phyloP scores from a whole-genome alignment of 1,140 invertebrate species.

The Drosophila murphyi region DNA sequence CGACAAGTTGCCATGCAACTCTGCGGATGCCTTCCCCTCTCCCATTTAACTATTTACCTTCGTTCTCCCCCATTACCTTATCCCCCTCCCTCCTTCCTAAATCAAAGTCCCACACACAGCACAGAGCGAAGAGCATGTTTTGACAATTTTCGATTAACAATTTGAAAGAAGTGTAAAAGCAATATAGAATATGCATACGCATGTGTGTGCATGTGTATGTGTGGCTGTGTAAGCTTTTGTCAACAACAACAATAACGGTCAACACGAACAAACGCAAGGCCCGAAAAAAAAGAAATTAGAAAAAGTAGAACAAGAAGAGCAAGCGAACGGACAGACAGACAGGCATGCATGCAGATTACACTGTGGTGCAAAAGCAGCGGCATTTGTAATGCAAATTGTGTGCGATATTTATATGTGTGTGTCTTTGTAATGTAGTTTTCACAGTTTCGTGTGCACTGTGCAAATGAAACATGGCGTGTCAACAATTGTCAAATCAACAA shows the following conservation, averaged over 20 bases:
- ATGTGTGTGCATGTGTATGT: not conserved
- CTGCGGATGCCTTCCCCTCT: slow-evolving; percentile 7
- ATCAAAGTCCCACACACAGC: no score
- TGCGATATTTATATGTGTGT: slow-evolving; percentile 18
- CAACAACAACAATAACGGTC: slow-evolving; percentile 51
- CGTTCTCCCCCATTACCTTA: not conserved
- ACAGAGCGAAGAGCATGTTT: not conserved
- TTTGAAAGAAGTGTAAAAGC: slow-evolving; percentile 40
- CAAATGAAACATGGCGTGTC: slow-evolving; percentile 59
- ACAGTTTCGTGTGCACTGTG: slow-evolving; percentile 36
- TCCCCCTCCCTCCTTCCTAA: no score
- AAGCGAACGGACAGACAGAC: not conserved
- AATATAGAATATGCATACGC: slow-evolving; percentile 11
- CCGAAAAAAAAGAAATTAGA: slow-evolving; percentile 8
- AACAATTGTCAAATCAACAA: slow-evolving; percentile 76
- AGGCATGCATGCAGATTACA: slow-evolving; percentile 30
- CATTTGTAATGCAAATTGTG: slow-evolving; percentile 25
- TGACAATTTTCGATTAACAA: slow-evolving; percentile 36
- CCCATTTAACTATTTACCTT: slow-evolving; percentile 1
- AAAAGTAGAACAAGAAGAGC: slow-evolving; percentile 51
- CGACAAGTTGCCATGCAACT: slow-evolving; percentile 46
- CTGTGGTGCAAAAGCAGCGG: slow-evolving; percentile 28
- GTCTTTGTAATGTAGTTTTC: slow-evolving; percentile 16
- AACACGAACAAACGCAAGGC: slow-evolving; percentile 42
- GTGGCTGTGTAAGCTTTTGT: slow-evolving; percentile 18